Evolutionary conservation across 2,888 invertebrate genomes (phyloP).

Genomic region (Idaea dimidiata): DNA sequence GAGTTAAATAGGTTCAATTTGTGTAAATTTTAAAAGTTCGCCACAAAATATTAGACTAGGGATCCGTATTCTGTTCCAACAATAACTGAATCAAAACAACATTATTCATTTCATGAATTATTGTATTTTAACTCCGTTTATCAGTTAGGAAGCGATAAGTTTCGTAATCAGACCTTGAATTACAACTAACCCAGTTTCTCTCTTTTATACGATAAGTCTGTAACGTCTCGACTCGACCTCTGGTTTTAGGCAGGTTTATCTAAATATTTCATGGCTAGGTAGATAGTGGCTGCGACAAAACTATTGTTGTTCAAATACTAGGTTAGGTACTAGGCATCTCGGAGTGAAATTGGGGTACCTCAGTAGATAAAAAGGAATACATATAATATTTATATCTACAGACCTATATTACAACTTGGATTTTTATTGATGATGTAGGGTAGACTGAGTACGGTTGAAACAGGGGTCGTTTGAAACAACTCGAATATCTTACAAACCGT

Average conservation of each 20-base stretch:
- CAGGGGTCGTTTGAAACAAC: no score
- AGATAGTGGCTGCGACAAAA: not conserved
- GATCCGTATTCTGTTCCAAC: not conserved
- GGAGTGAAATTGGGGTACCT: not conserved
- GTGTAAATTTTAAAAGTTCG: not conserved
- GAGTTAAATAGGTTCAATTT: no score
- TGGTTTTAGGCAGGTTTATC: not conserved
- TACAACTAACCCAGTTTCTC: constrained; percentile 21
- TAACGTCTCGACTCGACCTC: constrained; percentile 5
- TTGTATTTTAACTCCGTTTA: constrained; percentile 10
- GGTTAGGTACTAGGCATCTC: not conserved
- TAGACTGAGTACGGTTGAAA: no score
- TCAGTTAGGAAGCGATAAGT: constrained; percentile 29
- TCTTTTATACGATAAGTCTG: constrained; percentile 5
- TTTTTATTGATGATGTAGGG: no score
- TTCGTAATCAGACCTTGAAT: constrained; percentile 32
- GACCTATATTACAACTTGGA: not conserved
- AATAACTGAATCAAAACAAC: not conserved
- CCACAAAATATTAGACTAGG: not conserved
- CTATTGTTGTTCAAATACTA: not conserved
- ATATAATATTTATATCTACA: not conserved
- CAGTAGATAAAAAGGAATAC: not conserved
- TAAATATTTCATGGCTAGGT: not conserved
- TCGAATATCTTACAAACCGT: no score
- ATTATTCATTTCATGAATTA: not conserved